A percentile compares a stretch with the other conserved stretches of the same genome.
phyloP scores from a whole-genome alignment of 2,113 vertebrate genomes.

The Hippoglossus stenolepis region DNA sequence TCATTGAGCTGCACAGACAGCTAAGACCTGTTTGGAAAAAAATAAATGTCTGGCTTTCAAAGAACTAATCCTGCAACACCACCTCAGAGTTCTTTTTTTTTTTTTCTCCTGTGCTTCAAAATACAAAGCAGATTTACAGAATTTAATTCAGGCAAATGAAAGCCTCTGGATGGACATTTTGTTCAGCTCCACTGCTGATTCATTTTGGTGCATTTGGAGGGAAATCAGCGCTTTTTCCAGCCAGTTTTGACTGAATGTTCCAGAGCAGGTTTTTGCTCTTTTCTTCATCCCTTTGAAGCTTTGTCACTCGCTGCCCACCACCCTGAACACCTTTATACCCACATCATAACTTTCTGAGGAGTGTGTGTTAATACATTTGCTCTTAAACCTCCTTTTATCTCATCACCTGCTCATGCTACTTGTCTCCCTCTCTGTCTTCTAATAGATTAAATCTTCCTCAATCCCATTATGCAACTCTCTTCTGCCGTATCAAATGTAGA shows the following conservation, averaged over 20 bases:
- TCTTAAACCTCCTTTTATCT: constrained; percentile 7
- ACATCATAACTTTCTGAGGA: constrained; percentile 11
- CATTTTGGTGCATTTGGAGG: constrained; percentile 20
- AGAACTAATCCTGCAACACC: constrained; percentile 49
- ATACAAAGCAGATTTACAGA: constrained; percentile 47
- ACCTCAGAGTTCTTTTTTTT: constrained; percentile 10
- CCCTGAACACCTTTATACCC: constrained; percentile 25
- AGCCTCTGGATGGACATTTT: constrained; percentile 41
- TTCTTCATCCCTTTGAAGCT: constrained; percentile 24
- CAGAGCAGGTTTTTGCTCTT: constrained; percentile 31
- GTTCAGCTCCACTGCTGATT: constrained; percentile 36
- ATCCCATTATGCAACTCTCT: neutral
- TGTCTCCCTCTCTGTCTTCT: neutral
- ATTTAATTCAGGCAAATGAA: constrained; percentile 53
- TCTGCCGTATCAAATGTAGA: neutral
- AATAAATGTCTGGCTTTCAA: constrained; percentile 43
- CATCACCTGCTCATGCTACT: neutral
- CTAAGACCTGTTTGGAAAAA: constrained; percentile 38
- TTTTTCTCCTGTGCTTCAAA: constrained; percentile 15
- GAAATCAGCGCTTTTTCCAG: constrained; percentile 10
- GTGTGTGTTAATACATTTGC: neutral
- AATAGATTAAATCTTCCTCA: neutral
- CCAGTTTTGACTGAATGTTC: constrained; percentile 18
- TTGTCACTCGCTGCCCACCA: constrained; percentile 11
- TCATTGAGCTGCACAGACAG: constrained; percentile 40